Evolutionary conservation across 2,797 vertebrate species (phyloP), one percentile per base, ranked within the genome.

Genomic region (Protonibea diacanthus): DNA sequence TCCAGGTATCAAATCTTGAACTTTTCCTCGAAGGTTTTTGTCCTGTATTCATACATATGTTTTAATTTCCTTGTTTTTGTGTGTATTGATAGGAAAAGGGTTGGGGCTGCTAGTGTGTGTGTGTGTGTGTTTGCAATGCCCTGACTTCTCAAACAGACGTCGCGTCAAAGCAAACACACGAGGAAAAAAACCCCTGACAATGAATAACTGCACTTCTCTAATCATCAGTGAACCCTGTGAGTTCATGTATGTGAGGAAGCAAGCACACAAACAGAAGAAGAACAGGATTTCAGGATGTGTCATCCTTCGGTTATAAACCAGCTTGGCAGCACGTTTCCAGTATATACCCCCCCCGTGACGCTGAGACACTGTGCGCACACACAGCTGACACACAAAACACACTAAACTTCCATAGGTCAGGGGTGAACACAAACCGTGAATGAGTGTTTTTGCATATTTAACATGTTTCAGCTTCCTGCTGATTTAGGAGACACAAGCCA

Each of bases 251-350:
- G 52, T 53, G 21, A 62, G 14, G 49, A 17, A 47, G n/a, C 6
- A 40, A 15, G 21, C 4, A 45, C 11, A 49, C 27, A n/a, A 9
- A 25, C 13, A n/a, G 27, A n/a, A 13, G 23, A 12, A 47, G 38
- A 68, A 49, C 44, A 52, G 42, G 38, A 53, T 74, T 48, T 23
- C 3, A 18, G 17, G 10, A 38, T 23, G 60, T 0, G 12, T 42
- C 56, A 33, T 53, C 14, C 56, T 40, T 44, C n/a, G 47, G n/a
- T 0, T 9, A 51, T 33, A 74, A 83, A 81, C 65, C 33, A 49
- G 67, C n/a, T 53, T 47, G 33, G 78, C 68, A 9, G n/a, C 23
- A 67, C 3, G 59, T 45, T 80, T 75, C 53, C 42, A 40, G 6
- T 56, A 42, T 6, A 25, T 14, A 20, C n/a, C 56, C 49, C 59